Conservation (phyloP, 30 jellyfish, hydroid and myxozoan species). For the Aurelia sp. region DNA sequence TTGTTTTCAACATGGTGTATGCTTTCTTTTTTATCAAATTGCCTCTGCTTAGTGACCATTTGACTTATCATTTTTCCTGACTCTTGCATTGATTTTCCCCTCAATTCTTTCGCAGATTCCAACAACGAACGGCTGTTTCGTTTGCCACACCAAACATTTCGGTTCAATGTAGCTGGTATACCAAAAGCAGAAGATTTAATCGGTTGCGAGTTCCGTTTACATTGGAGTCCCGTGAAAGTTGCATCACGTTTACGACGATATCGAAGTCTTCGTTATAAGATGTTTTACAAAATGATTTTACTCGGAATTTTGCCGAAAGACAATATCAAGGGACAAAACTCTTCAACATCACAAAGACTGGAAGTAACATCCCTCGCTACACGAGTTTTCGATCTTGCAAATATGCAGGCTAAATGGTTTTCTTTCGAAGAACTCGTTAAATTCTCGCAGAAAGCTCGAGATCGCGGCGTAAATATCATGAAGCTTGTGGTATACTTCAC, state of each 20-base stretch:
- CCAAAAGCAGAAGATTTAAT: conserved; percentile 44
- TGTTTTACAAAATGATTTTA: conserved; percentile 26
- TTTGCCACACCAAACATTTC: conserved; percentile 42
- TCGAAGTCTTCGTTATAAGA: conserved; percentile 19
- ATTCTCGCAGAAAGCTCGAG: conserved; percentile 21
- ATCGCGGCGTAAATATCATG: conserved; percentile 25
- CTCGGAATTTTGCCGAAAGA: conserved; percentile 45
- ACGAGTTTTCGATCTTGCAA: conserved; percentile 20
- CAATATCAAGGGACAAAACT: neutral
- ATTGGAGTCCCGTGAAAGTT: conserved; percentile 40
- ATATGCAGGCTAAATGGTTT: conserved; percentile 33
- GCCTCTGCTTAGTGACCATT: too few species aligned
- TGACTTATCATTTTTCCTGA: too few species aligned
- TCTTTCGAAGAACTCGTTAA: conserved; percentile 20
- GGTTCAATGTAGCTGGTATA: conserved; percentile 33
- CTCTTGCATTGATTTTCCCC: too few species aligned
- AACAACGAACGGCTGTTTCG: conserved; percentile 50
- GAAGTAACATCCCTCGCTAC: conserved; percentile 46
- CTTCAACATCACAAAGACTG: conserved; percentile 29
- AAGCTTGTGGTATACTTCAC: conserved; percentile 53
- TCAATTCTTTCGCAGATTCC: conserved; percentile 15
- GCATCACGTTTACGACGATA: conserved; percentile 49
- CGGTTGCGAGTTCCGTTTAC: conserved; percentile 56
- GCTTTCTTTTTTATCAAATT: too few species aligned
- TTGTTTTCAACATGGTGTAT: too few species aligned